Conservation (phyloP, 2,797 vertebrate genomes). For the Myotis vivesi region DNA sequence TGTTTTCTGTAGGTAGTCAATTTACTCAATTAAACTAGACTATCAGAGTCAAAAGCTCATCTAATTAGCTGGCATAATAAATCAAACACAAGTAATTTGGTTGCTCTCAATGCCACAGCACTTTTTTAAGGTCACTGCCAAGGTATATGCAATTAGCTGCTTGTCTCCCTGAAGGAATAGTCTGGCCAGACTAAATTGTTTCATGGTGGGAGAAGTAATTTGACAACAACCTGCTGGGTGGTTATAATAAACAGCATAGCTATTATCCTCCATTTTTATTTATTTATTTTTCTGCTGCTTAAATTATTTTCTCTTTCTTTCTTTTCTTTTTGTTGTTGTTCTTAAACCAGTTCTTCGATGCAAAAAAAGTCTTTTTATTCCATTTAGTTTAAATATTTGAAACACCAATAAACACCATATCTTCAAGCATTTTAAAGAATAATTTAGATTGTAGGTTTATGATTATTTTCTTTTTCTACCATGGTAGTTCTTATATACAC, state of each 20-base stretch:
- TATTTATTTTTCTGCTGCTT: not conserved
- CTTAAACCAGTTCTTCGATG: not conserved
- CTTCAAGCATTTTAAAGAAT: not conserved
- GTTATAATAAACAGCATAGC: slow-evolving; percentile 49
- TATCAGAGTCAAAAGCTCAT: slow-evolving; percentile 60
- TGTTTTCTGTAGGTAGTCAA: slow-evolving; percentile 49
- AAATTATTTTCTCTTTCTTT: not conserved
- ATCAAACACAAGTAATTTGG: slow-evolving; percentile 71
- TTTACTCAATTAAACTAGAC: slow-evolving; percentile 64
- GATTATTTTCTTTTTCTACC: slow-evolving; percentile 12
- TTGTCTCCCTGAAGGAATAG: slow-evolving; percentile 64
- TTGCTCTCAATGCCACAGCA: slow-evolving; percentile 43
- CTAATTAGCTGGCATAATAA: slow-evolving; percentile 68
- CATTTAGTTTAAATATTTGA: slow-evolving; percentile 27
- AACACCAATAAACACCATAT: not conserved
- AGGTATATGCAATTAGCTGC: slow-evolving; percentile 68
- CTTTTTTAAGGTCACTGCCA: slow-evolving; percentile 73
- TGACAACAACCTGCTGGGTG: slow-evolving; percentile 18
- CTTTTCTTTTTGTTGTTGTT: not conserved
- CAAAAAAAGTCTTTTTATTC: slow-evolving; percentile 30
- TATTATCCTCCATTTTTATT: not conserved
- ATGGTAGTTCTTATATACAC: not conserved
- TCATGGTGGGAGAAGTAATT: slow-evolving; percentile 51
- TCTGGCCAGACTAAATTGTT: slow-evolving; percentile 61
- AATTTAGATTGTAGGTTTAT: not conserved